phyloP scores from a whole-genome alignment of 2,797 vertebrate species.

The Myotis daubentonii region DNA sequence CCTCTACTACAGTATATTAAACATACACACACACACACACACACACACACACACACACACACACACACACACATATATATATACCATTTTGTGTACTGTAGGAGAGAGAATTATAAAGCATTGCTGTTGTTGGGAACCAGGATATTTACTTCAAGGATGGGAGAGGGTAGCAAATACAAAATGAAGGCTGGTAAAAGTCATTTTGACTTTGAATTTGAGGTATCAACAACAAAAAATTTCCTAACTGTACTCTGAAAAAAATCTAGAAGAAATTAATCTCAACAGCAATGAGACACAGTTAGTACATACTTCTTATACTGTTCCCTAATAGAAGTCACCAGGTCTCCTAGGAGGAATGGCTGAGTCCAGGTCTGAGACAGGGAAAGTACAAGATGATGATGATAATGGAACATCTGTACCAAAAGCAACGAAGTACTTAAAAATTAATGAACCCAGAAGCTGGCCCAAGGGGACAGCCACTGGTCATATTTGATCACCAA shows the following conservation, averaged over 20 bases:
- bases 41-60: too few relatives aligned
- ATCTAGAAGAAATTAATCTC: background rate
- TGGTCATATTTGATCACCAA: background rate
- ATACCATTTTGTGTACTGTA: background rate
- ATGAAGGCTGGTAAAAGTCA: background rate
- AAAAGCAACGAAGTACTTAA: slow-evolving; percentile 2
- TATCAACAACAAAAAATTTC: background rate
- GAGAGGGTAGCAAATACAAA: background rate
- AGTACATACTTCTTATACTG: background rate
- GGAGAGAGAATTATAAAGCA: slow-evolving; percentile 25
- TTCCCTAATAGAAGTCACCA: background rate
- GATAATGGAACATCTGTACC: background rate
- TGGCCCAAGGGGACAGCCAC: background rate
- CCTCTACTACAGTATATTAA: too few relatives aligned
- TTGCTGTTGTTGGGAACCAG: background rate
- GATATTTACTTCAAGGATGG: background rate
- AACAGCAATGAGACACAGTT: background rate
- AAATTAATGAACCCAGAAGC: slow-evolving; percentile 40
- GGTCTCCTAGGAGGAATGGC: background rate
- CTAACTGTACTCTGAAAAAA: background rate
- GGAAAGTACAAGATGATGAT: slow-evolving; percentile 14
- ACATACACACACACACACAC: too few relatives aligned
- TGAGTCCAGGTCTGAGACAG: background rate
- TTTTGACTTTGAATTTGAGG: background rate
- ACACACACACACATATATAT: too few relatives aligned